These are phyloP conservation scores for Mesocentrotus franciscanus DNA, from an alignment of 53 echinoderm and acorn worm species.

Conservation along the genomic window DNA sequence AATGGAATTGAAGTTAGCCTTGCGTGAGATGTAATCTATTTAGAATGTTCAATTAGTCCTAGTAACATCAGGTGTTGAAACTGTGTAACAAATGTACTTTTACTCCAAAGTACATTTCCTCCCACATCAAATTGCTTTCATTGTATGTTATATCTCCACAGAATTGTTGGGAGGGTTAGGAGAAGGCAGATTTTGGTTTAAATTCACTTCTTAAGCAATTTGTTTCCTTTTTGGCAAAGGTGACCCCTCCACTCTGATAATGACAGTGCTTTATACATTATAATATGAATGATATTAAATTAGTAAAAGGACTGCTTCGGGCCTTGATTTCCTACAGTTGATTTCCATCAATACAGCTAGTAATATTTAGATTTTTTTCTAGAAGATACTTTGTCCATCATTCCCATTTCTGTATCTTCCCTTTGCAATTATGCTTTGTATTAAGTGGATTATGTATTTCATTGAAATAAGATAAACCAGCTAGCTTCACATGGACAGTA, in stretches of 20 bases:
- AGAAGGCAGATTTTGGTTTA: background rate
- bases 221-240: no score
- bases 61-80: conserved; percentile 2
- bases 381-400: no score
- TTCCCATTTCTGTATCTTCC: background rate
- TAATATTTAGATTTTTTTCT: no score
- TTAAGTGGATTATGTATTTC: background rate
- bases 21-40: conserved; percentile 8
- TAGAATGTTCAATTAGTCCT: conserved; percentile 16
- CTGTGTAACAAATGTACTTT: background rate
- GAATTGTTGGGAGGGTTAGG: no score
- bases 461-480: no score
- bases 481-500: background rate
- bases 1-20: conserved; percentile 11
- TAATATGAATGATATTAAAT: background rate
- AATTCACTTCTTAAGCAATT: background rate
- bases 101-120: background rate
- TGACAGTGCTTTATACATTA: background rate
- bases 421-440: background rate
- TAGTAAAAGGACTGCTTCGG: no score
- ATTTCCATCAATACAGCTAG: no score
- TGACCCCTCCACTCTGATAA: no score
- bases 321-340: no score
- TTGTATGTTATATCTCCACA: background rate
- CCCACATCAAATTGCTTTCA: background rate